These are phyloP conservation scores for Phortica magna DNA, from an alignment of 2,888 invertebrate species.

Conservation along the genomic window DNA sequence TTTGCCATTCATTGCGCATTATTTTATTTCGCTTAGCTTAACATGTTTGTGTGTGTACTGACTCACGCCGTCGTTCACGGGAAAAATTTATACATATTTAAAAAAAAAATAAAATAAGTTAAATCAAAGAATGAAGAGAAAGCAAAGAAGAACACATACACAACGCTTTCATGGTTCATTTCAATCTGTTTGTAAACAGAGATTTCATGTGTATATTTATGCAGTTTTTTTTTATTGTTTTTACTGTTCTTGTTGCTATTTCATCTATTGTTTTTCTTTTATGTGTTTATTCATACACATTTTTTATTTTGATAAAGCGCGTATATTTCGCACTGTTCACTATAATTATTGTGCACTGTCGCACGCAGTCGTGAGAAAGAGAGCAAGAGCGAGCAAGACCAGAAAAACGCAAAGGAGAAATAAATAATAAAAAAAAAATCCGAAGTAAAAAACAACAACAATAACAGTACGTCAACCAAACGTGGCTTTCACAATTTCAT, in stretches of 20 bases:
- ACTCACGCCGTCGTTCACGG: not conserved
- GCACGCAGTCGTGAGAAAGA: not conserved
- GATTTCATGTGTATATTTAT: conserved; percentile 22
- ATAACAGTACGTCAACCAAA: conserved; percentile 32
- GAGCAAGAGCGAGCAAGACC: not conserved
- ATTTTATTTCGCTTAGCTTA: not conserved
- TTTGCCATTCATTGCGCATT: conserved; percentile 22
- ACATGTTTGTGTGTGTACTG: not conserved
- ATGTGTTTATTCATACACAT: not conserved
- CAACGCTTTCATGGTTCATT: not conserved
- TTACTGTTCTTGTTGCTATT: not conserved
- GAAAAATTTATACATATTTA: not conserved
- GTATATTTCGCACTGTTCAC: not conserved
- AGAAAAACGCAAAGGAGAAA: not conserved
- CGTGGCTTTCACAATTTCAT: conserved; percentile 66
- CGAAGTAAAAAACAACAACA: not conserved
- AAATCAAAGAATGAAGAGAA: not conserved
- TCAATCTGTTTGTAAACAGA: conserved; percentile 36
- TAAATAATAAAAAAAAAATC: not conserved
- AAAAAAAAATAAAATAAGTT: not conserved
- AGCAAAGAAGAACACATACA: not conserved
- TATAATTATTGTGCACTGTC: not conserved
- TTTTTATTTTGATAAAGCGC: conserved; percentile 3
- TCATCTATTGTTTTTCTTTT: not conserved
- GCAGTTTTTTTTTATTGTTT: too few relatives aligned